Evolutionary conservation across 1,140 invertebrate genomes (phyloP), one percentile per base, ranked within the genome.

Genomic region (Kradibia gibbosae): DNA sequence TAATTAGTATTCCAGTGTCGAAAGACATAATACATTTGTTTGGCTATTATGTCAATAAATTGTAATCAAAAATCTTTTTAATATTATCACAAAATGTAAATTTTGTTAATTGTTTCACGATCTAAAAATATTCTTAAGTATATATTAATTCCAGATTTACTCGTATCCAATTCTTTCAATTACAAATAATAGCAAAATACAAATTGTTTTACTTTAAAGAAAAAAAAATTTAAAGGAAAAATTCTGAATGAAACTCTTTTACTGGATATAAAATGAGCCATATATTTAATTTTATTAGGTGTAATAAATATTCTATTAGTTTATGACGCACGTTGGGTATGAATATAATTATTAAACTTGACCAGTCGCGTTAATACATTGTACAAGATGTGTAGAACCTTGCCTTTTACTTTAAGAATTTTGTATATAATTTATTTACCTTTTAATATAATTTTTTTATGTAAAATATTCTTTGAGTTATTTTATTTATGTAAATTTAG

Each of bases 371-470:
- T 60, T 78, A 62, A 36, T 76, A 78, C 11, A 28, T 73, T 71
- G 39, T 2, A n/a, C 31, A 78, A 28, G 50, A 77, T 76, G 72
- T 77, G 80, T 82, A 80, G 83, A 78, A 73, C 76, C 80, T 80
- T 84, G 83, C 81, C 78, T 84, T 78, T 45, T 73, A 67, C 28
- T 57, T 70, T 83, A 84, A 83, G 79, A 74, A 36, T 80, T 81
- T 42, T 82, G 62, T 81, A 84, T 22, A 83, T 84, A 84, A 84
- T 84, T 84, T 84, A 84, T 83, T 81, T 81, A 78, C 53, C 67
- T 53, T 82, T 78, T 70, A 78, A 81, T 83, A 80, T 36, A 83
- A 77, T 45, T 34, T 62, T 81, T 70, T 76, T n/a, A 80, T 65
- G 65, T 75, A 75, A 75, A 65, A 73, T 34, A 39, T 71, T 39